Percentiles rank a stretch among this genome's conserved stretches.
These are phyloP conservation scores for Heptranchias perlo DNA, from an alignment of 2,113 vertebrate species.

Conservation along the genomic window DNA sequence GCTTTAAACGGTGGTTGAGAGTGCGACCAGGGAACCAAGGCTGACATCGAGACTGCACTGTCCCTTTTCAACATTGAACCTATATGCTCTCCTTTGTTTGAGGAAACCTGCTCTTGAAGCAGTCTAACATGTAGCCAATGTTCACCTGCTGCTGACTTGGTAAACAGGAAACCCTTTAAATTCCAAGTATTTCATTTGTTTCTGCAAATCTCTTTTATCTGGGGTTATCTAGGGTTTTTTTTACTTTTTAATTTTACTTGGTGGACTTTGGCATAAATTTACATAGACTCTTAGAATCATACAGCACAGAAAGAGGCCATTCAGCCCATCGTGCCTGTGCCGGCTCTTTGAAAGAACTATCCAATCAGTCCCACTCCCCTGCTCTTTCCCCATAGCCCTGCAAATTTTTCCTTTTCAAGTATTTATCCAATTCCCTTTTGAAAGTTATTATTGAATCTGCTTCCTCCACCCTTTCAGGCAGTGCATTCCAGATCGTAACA, in stretches of 20 bases:
- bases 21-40: not conserved
- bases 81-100: not conserved
- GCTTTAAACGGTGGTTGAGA: too few relatives aligned
- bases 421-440: not conserved
- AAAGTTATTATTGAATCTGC: not conserved
- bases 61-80: not conserved
- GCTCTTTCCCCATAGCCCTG: not conserved
- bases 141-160: not conserved
- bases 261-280: not conserved
- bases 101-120: not conserved
- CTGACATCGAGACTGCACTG: not conserved
- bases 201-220: constrained; percentile 1
- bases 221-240: not conserved
- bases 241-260: not conserved
- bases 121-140: not conserved
- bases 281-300: not conserved
- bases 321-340: not conserved
- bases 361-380: too few relatives aligned
- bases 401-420: not conserved
- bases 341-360: too few relatives aligned
- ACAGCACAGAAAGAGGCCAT: not conserved
- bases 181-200: not conserved
- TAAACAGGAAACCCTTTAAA: not conserved
- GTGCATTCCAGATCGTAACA: not conserved
- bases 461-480: not conserved